These are phyloP conservation scores for Gasterosteus aculeatus DNA, from an alignment of 2,113 vertebrate genomes.

Conservation along the genomic window DNA sequence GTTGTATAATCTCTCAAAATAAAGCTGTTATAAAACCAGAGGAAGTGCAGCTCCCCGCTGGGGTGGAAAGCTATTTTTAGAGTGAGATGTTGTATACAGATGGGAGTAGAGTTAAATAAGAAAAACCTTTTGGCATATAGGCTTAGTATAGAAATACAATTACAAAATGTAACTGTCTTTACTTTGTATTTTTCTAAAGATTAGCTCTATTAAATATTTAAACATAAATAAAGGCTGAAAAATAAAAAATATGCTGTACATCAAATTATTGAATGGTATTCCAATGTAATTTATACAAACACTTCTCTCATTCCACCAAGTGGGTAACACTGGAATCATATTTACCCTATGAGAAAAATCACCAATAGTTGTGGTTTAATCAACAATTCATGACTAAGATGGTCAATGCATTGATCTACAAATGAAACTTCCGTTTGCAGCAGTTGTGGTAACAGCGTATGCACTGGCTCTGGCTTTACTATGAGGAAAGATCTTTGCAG, in stretches of 20 bases:
- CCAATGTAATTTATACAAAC: background rate
- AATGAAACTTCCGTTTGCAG: background rate
- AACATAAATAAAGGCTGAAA: background rate
- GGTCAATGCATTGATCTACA: background rate
- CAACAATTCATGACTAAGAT: conserved; percentile 6
- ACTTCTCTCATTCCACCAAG: background rate
- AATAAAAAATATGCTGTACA: background rate
- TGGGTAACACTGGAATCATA: background rate
- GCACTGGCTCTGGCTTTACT: background rate
- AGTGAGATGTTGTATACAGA: conserved; percentile 53
- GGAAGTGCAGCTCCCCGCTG: conserved; percentile 46
- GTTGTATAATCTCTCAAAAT: conserved; percentile 44
- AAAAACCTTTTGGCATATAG: conserved; percentile 9
- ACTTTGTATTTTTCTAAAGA: background rate
- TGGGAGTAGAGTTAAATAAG: conserved; percentile 36
- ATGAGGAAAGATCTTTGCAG: background rate
- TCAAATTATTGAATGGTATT: background rate
- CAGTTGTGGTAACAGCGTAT: background rate
- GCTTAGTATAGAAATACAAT: conserved; percentile 34
- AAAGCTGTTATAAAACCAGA: conserved; percentile 38
- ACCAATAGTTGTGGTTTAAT: background rate
- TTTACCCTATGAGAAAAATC: background rate
- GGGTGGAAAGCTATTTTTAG: conserved; percentile 71
- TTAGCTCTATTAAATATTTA: background rate
- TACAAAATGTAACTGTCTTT: conserved; percentile 4